A percentile compares a stretch with the other conserved stretches of the same genome.
These are phyloP conservation scores for Babylonia areolata DNA, from an alignment of 1,140 invertebrate genomes.

Conservation along the genomic window DNA sequence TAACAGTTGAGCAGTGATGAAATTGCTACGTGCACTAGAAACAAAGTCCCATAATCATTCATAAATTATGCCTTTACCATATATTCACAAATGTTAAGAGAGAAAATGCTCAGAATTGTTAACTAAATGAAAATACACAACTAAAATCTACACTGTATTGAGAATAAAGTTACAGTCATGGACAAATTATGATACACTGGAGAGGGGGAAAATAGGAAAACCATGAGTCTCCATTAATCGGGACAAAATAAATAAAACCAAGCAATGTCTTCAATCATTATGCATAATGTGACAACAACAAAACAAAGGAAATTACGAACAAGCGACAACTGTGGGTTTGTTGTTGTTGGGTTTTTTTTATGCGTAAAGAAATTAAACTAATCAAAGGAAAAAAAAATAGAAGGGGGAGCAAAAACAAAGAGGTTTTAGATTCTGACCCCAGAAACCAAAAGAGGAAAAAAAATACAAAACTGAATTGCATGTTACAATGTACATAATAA, in stretches of 20 bases:
- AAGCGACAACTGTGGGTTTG: neutral
- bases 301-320: neutral
- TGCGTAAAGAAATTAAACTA: neutral
- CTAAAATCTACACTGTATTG: neutral
- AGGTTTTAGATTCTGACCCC: neutral
- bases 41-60: slow-evolving; percentile 41
- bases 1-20: slow-evolving; percentile 39
- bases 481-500: neutral
- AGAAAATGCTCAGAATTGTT: slow-evolving; percentile 3
- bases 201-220: too few relatives aligned
- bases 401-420: neutral
- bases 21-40: slow-evolving; percentile 43
- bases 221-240: neutral
- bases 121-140: slow-evolving; percentile 24
- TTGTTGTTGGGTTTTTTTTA: neutral
- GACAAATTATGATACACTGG: neutral
- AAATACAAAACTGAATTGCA: neutral
- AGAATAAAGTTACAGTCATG: neutral
- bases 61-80: slow-evolving; percentile 47
- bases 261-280: neutral
- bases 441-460: too few relatives aligned
- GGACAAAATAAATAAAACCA: neutral
- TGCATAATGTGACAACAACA: neutral
- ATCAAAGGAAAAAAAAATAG: neutral
- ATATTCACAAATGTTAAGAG: slow-evolving; percentile 37